Base-by-base conservation (phyloP, 1,140 invertebrate species). In the Psix sp. region DNA sequence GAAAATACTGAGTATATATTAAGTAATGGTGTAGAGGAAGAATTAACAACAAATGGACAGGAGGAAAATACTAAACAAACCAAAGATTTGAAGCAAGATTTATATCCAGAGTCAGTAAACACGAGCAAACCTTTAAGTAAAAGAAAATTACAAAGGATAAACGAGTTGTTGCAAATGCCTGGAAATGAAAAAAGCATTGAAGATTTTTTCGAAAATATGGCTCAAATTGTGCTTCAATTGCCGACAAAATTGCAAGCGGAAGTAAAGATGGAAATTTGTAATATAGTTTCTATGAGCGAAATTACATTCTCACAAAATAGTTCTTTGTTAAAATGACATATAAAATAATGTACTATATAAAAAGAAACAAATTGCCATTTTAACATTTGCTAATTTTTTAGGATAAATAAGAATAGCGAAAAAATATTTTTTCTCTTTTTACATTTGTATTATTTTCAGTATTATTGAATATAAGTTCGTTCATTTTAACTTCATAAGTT, bases 181-280 rank as follows among this genome's bases (percentile, higher is more conserved):
- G 68, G 63, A 0, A 73, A 77, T 40, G 57, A 38, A 33, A 66
- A 67, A 5, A 57, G 60, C 57, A 18, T 80, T 6, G 77, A 82
- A 31, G 29, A 62, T 24, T 80, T 82, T 74, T 80, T 82, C 56
- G 65, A 76, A 29, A 79, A 78, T 24, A 77, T 82, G 74, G 76
- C 75, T 2, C 56, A 77, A 20, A 66, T 57, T 6, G 77, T 80
- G 21, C 9, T 76, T 6, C 45, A 46, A 17, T 54, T 82, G 15
- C 74, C 80, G 1, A 38, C 65, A 0, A 63, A 75, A 21, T 31
- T 67, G 2, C 78, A 82, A 62, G 68, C 72, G 1, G 67, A 73
- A 40, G 74, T 80, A 6, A 79, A 80, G 65, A 78, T 76, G 67
- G 72, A 82, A 6, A 82, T 82, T 62, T 77, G 67, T 13, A 71